Conservation (phyloP, 2,888 invertebrate genomes). For the Ptychoptera albimana region DNA sequence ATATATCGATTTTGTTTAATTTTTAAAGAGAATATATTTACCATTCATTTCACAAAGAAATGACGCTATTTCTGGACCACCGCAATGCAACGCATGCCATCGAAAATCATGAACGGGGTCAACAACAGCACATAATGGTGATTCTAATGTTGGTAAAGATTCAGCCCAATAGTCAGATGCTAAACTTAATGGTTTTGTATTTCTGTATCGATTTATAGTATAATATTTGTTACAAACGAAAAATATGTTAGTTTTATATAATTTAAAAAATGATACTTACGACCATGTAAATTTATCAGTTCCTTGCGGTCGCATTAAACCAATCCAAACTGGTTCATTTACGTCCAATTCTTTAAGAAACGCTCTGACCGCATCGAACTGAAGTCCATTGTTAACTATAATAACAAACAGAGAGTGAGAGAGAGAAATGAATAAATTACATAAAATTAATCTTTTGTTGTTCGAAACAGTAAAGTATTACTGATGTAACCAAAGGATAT, state of each 20-base stretch:
- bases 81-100: conserved; percentile 60
- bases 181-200: conserved; percentile 26
- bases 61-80: conserved; percentile 59
- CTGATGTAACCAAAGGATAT: no score
- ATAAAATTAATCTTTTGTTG: background rate
- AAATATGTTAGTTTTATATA: background rate
- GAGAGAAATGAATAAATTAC: conserved; percentile 14
- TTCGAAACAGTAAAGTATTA: background rate
- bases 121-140: conserved; percentile 55
- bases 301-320: conserved; percentile 53
- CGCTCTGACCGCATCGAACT: conserved; percentile 61
- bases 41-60: conserved; percentile 69
- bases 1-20: background rate
- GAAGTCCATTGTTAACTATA: conserved; percentile 60
- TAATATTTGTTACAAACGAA: background rate
- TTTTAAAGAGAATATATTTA: conserved; percentile 19
- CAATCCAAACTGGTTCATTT: conserved; percentile 62
- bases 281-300: conserved; percentile 62
- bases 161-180: conserved; percentile 56
- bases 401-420: no score
- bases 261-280: conserved; percentile 36
- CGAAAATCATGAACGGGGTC: conserved; percentile 62
- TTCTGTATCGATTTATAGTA: conserved; percentile 15
- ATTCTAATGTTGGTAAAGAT: conserved; percentile 40
- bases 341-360: conserved; percentile 64